These are phyloP conservation scores for Sphaeridia pumilis DNA, from an alignment of 2,888 invertebrate genomes.

Conservation along the genomic window DNA sequence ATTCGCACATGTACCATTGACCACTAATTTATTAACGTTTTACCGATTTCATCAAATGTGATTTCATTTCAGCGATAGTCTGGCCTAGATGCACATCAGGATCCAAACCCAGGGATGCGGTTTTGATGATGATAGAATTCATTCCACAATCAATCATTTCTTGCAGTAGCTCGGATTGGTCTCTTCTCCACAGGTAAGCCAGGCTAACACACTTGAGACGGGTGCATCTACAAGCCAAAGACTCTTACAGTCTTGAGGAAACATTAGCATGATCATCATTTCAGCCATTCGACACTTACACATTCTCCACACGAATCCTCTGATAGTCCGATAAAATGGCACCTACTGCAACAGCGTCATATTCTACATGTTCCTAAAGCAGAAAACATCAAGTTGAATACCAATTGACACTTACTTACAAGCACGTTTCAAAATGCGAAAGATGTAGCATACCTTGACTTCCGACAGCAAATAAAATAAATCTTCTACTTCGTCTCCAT, in stretches of 20 bases:
- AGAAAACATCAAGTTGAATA: not conserved
- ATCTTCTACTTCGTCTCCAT: constrained; percentile 95
- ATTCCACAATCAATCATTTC: constrained; percentile 93
- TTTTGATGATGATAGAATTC: constrained; percentile 93
- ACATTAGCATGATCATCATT: no score
- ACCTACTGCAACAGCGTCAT: constrained; percentile 92
- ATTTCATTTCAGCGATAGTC: constrained; percentile 69
- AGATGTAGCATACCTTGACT: constrained; percentile 57
- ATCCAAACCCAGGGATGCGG: constrained; percentile 83
- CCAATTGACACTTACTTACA: no score
- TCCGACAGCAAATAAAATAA: constrained; percentile 66
- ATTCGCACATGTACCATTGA: no score
- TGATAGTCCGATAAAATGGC: constrained; percentile 99
- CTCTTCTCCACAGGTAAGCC: constrained; percentile 90
- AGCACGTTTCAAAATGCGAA: no score
- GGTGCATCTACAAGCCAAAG: constrained; percentile 54
- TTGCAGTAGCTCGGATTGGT: constrained; percentile 83
- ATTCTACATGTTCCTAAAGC: constrained; percentile 54
- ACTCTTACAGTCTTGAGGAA: not conserved
- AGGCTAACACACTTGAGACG: constrained; percentile 78
- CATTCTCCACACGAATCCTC: constrained; percentile 91
- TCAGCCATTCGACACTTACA: constrained; percentile 54
- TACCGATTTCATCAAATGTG: constrained; percentile 74
- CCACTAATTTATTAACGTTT: no score
- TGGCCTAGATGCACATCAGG: constrained; percentile 77